Evolutionary conservation across 92 coral and sea anemone species (phyloP).

Genomic region (Galaxea fascicularis): DNA sequence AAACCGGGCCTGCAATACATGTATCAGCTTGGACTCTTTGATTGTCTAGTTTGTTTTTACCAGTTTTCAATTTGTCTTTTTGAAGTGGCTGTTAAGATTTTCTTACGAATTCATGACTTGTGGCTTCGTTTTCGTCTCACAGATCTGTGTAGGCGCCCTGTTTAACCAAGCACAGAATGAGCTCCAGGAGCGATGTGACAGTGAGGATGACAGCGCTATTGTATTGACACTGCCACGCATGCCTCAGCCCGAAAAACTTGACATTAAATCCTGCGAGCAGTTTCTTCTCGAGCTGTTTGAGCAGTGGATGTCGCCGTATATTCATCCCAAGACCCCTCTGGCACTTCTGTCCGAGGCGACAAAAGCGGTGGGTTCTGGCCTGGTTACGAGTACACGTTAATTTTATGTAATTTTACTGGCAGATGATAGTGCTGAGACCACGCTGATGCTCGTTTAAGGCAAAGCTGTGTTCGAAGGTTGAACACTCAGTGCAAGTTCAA

Average conservation of each 20-base stretch:
- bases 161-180: constrained; percentile 85
- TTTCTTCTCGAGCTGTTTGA: constrained; percentile 95
- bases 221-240: constrained; percentile 76
- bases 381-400: background rate
- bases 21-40: too few species aligned
- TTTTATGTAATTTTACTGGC: background rate
- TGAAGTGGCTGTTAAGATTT: too few species aligned
- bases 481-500: too few species aligned
- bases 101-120: too few species aligned
- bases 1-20: too few species aligned
- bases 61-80: too few species aligned
- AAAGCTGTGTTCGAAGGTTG: too few species aligned
- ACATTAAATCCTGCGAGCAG: constrained; percentile 96
- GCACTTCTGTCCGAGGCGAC: constrained; percentile 95
- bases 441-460: too few species aligned
- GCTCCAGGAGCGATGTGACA: constrained; percentile 83
- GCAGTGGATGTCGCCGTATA: constrained; percentile 99
- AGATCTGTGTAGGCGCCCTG: constrained; percentile 86
- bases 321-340: constrained; percentile 96
- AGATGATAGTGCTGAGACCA: background rate
- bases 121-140: background rate
- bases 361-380: constrained; percentile 82
- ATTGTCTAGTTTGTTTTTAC: too few species aligned
- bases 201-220: constrained; percentile 84
- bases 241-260: constrained; percentile 91